Evolutionary conservation across 2,797 vertebrate species (phyloP).

Genomic region (Ibycter americanus): DNA sequence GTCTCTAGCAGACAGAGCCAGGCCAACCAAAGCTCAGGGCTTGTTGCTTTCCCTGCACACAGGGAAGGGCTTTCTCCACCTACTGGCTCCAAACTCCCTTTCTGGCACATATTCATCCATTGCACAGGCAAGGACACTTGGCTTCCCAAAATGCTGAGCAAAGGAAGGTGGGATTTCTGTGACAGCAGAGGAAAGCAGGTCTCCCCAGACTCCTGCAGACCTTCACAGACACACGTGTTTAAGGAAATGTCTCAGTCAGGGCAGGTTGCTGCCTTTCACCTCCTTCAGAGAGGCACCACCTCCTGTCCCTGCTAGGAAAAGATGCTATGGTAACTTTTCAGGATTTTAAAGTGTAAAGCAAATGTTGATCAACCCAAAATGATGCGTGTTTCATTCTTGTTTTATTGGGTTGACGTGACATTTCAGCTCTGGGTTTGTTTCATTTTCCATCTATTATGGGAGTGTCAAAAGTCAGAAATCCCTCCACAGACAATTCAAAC

Average conservation of each 20-base stretch:
- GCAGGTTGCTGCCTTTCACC: not conserved
- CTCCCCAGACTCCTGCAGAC: not conserved
- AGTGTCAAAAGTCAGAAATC: not conserved
- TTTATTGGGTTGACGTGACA: not conserved
- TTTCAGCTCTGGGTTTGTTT: not conserved
- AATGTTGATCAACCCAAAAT: not conserved
- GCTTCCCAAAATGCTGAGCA: rapidly evolving
- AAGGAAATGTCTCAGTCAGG: not conserved
- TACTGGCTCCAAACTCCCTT: not conserved
- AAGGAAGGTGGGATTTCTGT: not conserved
- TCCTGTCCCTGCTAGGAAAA: not conserved
- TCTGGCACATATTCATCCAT: not conserved
- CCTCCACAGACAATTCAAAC: not conserved
- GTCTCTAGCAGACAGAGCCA: not conserved
- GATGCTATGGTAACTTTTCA: not conserved
- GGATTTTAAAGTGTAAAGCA: not conserved
- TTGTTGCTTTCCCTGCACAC: not conserved
- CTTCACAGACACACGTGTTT: rapidly evolving
- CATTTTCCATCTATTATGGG: rapidly evolving
- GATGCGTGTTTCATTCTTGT: not conserved
- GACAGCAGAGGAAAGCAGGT: not conserved
- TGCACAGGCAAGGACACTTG: not conserved
- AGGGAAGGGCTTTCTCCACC: not conserved
- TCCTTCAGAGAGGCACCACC: not conserved
- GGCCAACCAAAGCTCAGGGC: not conserved